Base-by-base conservation (phyloP, 2,888 invertebrate species). In the Drosophila melanosoma region DNA sequence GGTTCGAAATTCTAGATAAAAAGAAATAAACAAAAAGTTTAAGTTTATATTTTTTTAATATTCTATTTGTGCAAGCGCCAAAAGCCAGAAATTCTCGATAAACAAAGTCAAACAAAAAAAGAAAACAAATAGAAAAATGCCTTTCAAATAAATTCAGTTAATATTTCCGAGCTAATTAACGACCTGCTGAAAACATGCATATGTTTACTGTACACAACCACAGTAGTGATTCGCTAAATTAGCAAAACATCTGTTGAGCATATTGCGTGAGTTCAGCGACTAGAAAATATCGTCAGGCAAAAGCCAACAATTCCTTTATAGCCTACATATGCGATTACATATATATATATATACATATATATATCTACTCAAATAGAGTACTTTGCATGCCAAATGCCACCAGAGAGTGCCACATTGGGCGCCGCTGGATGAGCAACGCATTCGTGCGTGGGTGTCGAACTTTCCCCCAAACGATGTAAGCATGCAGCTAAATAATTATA, bases 1-100 rank as follows among this genome's bases (percentile, higher is more conserved):
- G 97, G 96, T 81, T 96, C 96, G 90, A 97, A 98, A 84, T 96
- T 95, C 96, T 97, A 53, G 32, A 87, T 83, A 42, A 49, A 67
- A 38, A 61, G 36, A 69, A 57, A 49, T 67, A 64, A 17, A 54
- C 66, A 59, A 57, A 65, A 49, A 35, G 62, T 32, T 48, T n/a
- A 17, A 65, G 52, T 17, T 11, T 38, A 69, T 45, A 33, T 57
- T 33, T 51, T 10, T 58, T 20, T 20, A 38, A n/a, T 32, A 12
- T 72, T 66, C 67, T 74, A 74, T 72, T 76, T 61, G 15, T 38
- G 29, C 33, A 45, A 33, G 59, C n/a, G 36, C 35, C 36, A n/a
- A 57, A 61, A 71, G 40, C 60, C 29, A 29, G 29, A 29, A 23
- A 40, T 74, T 69, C 36, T 42, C 33, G 45, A 45, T 73, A 61